Evolutionary conservation across 2,888 invertebrate species (phyloP).

Genomic region (Eilema depressum): DNA sequence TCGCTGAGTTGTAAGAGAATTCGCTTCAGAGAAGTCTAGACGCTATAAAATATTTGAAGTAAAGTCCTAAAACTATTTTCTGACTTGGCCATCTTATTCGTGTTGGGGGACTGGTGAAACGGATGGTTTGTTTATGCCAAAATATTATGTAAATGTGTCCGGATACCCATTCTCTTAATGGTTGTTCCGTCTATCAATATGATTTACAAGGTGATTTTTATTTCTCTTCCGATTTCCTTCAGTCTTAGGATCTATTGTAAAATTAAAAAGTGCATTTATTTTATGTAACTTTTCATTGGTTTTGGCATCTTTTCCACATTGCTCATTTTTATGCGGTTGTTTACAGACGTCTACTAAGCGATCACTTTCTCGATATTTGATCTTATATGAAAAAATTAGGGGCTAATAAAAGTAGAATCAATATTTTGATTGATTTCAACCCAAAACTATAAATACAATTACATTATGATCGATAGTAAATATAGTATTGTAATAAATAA

Average conservation of each 20-base stretch:
- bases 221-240: not conserved
- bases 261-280: not conserved
- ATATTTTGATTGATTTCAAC: not conserved
- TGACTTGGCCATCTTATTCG: not conserved
- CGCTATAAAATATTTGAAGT: not conserved
- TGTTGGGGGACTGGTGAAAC: not conserved
- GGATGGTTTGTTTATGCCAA: not conserved
- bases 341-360: not conserved
- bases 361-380: not conserved
- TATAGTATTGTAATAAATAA: not conserved
- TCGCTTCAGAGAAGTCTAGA: not conserved
- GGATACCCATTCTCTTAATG: constrained; percentile 1
- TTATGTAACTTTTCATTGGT: not conserved
- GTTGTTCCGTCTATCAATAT: constrained; percentile 1
- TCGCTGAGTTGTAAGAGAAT: not conserved
- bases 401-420: not conserved
- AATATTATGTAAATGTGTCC: constrained; percentile 1
- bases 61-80: not conserved
- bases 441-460: not conserved
- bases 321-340: not conserved
- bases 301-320: not conserved
- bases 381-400: not conserved
- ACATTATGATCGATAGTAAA: not conserved
- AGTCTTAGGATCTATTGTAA: not conserved
- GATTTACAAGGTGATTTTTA: not conserved